Conservation (phyloP, 2,113 vertebrate genomes). For the Gobiocypris rarus region DNA sequence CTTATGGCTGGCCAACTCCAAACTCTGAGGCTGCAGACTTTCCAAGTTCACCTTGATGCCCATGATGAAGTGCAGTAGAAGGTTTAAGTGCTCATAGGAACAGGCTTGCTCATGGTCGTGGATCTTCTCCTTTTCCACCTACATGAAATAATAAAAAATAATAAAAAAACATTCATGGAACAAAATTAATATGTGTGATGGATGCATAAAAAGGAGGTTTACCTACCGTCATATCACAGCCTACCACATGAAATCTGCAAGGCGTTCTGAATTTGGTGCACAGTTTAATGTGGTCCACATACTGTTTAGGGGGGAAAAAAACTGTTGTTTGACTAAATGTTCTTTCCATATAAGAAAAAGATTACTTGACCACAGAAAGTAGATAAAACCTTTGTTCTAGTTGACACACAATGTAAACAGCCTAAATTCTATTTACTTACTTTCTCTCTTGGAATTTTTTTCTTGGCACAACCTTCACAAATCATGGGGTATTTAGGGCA, state of each 20-base stretch:
- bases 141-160: conserved; percentile 8
- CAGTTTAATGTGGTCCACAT: conserved; percentile 89
- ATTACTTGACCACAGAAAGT: no score
- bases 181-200: background rate
- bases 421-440: conserved; percentile 64
- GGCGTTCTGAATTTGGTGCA: conserved; percentile 88
- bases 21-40: conserved; percentile 79
- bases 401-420: background rate
- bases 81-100: conserved; percentile 87
- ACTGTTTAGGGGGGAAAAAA: conserved; percentile 72
- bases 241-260: conserved; percentile 88
- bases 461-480: conserved; percentile 91
- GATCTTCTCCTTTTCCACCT: conserved; percentile 90
- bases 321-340: no score
- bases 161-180: background rate
- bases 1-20: conserved; percentile 78
- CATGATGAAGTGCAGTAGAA: conserved; percentile 87
- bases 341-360: background rate
- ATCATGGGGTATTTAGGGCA: conserved; percentile 93
- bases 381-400: background rate
- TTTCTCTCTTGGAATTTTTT: conserved; percentile 91
- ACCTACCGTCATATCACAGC: conserved; percentile 85
- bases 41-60: conserved; percentile 83
- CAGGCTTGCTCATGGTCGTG: conserved; percentile 85
- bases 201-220: conserved; percentile 31